Percentiles rank a stretch among this genome's conserved stretches.
These are phyloP conservation scores for Saccopteryx bilineata DNA, from an alignment of 2,113 vertebrate species.

Conservation along the genomic window DNA sequence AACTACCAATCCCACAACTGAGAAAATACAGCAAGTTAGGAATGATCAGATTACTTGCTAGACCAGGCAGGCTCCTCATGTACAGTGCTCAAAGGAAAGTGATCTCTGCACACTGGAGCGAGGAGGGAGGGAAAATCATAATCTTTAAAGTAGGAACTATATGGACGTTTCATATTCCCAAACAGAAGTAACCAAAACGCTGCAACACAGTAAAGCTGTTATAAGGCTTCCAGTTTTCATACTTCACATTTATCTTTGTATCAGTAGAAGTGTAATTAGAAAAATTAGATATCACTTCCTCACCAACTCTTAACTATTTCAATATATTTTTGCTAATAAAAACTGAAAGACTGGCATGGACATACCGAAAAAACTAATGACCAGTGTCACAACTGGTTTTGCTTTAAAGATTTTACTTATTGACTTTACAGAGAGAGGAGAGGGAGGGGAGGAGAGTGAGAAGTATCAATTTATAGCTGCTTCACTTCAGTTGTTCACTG, in stretches of 20 bases:
- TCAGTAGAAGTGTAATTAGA: background rate
- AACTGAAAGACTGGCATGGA: background rate
- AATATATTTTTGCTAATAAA: background rate
- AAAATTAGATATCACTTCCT: background rate
- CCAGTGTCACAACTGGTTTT: background rate
- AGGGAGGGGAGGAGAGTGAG: too few species aligned
- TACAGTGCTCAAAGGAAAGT: background rate
- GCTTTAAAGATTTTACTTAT: too few species aligned
- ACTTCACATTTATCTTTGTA: background rate
- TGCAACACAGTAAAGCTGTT: background rate
- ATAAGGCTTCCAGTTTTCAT: conserved; percentile 28
- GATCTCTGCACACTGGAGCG: background rate
- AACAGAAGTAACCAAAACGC: conserved; percentile 36
- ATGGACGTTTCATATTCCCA: background rate
- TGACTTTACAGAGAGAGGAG: too few species aligned
- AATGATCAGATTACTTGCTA: background rate
- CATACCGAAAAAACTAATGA: background rate
- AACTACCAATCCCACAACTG: background rate
- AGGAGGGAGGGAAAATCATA: background rate
- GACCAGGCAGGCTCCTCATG: background rate
- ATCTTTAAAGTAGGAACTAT: background rate
- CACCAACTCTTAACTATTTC: background rate
- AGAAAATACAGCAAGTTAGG: background rate
- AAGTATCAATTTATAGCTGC: too few species aligned
- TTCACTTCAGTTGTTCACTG: too few species aligned